These are phyloP conservation scores for Loris lydekkerianus DNA, from an alignment of 2,797 vertebrate genomes.

Conservation along the genomic window DNA sequence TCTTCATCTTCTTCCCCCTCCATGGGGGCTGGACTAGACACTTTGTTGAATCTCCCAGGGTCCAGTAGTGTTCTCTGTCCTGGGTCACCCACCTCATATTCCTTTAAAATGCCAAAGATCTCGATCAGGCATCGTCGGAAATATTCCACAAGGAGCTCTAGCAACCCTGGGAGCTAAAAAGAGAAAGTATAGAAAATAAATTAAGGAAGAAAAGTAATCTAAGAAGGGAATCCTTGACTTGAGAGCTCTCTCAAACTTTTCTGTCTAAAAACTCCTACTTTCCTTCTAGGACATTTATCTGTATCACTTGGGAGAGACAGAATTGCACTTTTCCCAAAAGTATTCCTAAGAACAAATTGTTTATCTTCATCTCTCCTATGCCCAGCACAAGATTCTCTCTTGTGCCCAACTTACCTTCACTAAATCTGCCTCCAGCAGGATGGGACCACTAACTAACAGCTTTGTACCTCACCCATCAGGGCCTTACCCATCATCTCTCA, in stretches of 20 bases:
- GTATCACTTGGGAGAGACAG: neutral
- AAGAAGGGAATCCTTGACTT: neutral
- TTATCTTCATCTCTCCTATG: neutral
- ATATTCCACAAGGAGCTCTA: conserved; percentile 98
- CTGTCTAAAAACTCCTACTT: neutral
- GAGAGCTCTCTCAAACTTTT: neutral
- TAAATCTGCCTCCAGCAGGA: neutral
- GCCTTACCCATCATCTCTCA: neutral
- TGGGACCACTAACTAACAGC: neutral
- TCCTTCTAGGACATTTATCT: neutral
- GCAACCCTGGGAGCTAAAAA: conserved; percentile 95
- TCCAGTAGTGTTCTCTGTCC: conserved; percentile 97
- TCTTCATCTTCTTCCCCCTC: conserved; percentile 89
- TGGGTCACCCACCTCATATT: conserved; percentile 98
- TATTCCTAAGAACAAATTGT: neutral
- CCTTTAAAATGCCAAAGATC: conserved; percentile 98
- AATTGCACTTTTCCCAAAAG: conserved; percentile 25
- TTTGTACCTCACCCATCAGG: neutral
- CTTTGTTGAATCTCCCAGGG: conserved; percentile 93
- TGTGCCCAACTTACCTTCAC: neutral
- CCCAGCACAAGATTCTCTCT: neutral
- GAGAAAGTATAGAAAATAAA: conserved; percentile 68
- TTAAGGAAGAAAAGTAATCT: neutral
- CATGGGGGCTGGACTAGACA: conserved; percentile 89
- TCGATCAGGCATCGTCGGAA: conserved; percentile 99